Evolutionary conservation across 1,140 invertebrate genomes (phyloP).

Genomic region (Agraylea sexmaculata): DNA sequence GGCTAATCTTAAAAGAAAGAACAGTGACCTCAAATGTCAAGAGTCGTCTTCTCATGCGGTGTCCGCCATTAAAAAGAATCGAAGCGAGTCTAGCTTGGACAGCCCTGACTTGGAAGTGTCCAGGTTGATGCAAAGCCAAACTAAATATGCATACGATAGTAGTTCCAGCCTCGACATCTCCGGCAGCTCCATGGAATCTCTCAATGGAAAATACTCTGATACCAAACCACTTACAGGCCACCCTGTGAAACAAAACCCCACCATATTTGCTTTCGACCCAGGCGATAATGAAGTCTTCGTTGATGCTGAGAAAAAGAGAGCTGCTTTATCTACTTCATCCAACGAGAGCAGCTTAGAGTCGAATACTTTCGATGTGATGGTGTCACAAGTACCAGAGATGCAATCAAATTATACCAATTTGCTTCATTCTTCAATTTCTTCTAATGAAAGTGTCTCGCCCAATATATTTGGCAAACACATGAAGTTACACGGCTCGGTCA

Average conservation of each 20-base stretch:
- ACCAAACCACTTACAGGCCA: slow-evolving; percentile 3
- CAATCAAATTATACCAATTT: slow-evolving; percentile 20
- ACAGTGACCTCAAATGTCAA: not conserved
- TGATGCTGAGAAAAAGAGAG: slow-evolving; percentile 5
- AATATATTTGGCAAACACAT: slow-evolving; percentile 35
- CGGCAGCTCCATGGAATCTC: slow-evolving; percentile 35
- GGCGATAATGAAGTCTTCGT: not conserved
- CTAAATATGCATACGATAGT: slow-evolving; percentile 33
- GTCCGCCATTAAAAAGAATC: slow-evolving; percentile 36
- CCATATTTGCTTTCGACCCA: slow-evolving; percentile 3
- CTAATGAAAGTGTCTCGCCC: slow-evolving; percentile 37
- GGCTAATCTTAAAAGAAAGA: not conserved
- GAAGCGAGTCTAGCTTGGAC: slow-evolving; percentile 38
- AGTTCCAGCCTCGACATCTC: slow-evolving; percentile 38
- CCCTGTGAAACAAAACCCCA: slow-evolving; percentile 5
- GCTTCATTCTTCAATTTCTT: slow-evolving; percentile 35
- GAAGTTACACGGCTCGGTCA: slow-evolving; percentile 35
- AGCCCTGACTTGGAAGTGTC: slow-evolving; percentile 40
- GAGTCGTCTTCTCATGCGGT: not conserved
- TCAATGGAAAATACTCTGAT: slow-evolving; percentile 23
- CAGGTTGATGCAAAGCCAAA: slow-evolving; percentile 29
- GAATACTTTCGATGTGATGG: slow-evolving; percentile 16
- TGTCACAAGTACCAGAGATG: slow-evolving; percentile 3
- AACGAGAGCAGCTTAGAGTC: slow-evolving; percentile 19
- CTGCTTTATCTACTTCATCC: slow-evolving; percentile 16